Conservation (phyloP, 2,797 vertebrate species). For the Hipposideros larvatus region DNA sequence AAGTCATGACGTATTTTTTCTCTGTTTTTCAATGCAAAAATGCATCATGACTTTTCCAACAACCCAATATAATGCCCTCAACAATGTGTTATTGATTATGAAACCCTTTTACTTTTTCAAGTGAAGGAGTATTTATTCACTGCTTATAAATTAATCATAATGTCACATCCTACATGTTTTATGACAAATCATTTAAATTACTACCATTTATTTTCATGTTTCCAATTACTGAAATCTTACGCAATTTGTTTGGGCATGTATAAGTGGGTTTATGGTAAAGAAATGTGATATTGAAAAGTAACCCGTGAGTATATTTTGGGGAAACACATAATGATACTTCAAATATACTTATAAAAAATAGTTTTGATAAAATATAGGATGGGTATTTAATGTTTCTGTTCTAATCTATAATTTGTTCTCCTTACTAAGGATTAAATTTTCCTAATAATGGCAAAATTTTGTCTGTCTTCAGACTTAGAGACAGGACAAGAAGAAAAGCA, state of each 20-base stretch:
- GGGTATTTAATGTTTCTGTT: background rate
- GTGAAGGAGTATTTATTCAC: background rate
- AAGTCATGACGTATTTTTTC: too few species aligned
- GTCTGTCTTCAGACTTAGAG: background rate
- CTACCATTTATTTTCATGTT: background rate
- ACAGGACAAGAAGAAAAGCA: background rate
- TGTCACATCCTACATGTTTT: background rate
- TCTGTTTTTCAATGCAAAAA: too few species aligned
- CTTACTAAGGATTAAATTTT: background rate
- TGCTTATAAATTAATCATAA: background rate
- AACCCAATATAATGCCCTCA: background rate
- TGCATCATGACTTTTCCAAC: too few species aligned
- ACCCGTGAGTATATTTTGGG: background rate
- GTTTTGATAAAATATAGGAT: background rate
- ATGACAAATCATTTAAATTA: background rate
- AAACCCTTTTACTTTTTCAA: background rate
- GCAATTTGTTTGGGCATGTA: background rate
- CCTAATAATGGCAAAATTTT: background rate
- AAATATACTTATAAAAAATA: background rate
- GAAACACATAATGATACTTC: background rate
- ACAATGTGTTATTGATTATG: background rate
- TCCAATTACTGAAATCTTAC: background rate
- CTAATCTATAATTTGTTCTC: background rate
- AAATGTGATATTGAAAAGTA: background rate
- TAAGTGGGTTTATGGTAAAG: background rate